Conservation (phyloP, 2,797 vertebrate species). For the Trichosurus vulpecula region DNA sequence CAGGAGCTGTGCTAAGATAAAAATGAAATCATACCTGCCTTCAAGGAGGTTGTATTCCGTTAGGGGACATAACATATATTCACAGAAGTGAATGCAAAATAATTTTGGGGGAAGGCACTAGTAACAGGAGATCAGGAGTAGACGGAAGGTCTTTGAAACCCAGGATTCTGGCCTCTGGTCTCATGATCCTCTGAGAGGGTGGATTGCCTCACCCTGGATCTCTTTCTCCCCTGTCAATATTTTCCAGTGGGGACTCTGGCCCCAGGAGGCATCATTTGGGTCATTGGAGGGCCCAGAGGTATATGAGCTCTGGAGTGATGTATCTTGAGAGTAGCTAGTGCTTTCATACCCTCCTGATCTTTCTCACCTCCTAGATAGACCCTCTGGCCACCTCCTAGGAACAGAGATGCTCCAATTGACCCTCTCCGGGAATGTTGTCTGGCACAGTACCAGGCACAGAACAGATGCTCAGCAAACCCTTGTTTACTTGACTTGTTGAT, state of each 20-base stretch:
- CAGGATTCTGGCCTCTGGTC: not conserved
- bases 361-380: not conserved
- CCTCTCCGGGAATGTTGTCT: not conserved
- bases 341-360: not conserved
- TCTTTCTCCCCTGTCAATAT: not conserved
- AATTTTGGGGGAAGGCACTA: not conserved
- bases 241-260: not conserved
- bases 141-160: not conserved
- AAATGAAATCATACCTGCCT: no score
- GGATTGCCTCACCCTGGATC: not conserved
- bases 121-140: not conserved
- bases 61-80: not conserved
- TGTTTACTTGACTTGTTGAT: slow-evolving; percentile 47
- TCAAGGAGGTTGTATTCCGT: not conserved
- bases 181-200: not conserved
- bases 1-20: not conserved
- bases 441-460: not conserved
- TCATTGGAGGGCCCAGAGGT: not conserved
- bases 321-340: accelerated
- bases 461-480: not conserved
- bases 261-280: not conserved
- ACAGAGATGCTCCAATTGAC: not conserved
- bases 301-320: not conserved
- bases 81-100: not conserved
- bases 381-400: not conserved